Percentiles rank a stretch among this genome's conserved stretches.
These are phyloP conservation scores for Drosophila cognata DNA, from an alignment of 2,888 invertebrate genomes.

Conservation along the genomic window DNA sequence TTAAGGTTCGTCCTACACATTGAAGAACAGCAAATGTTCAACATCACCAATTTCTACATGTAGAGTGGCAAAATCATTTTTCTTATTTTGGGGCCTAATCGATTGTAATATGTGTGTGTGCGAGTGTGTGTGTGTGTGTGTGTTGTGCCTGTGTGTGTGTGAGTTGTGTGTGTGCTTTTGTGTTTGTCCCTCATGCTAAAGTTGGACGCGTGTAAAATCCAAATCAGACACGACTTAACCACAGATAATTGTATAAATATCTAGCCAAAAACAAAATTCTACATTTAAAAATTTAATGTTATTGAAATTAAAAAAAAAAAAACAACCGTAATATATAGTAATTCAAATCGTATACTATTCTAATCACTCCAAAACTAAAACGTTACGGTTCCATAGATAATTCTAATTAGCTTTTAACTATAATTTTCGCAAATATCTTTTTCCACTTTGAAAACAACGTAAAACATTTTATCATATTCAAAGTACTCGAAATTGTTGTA, in stretches of 20 bases:
- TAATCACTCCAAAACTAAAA: not conserved
- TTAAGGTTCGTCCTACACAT: conserved; percentile 85
- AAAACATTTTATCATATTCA: not conserved
- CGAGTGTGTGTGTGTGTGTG: conserved; percentile 24
- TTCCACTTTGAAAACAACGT: not conserved
- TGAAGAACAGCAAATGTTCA: conserved; percentile 83
- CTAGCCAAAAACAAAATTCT: not conserved
- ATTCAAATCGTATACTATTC: not conserved
- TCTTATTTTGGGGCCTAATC: conserved; percentile 13
- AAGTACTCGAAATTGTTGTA: conserved; percentile 1
- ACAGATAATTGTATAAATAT: not conserved
- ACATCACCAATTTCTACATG: conserved; percentile 82
- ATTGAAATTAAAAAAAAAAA: not conserved
- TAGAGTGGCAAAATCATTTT: conserved; percentile 51
- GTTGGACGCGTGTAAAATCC: conserved; percentile 2
- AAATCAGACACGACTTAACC: conserved; percentile 7
- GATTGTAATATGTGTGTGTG: conserved; percentile 19
- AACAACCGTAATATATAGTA: not conserved
- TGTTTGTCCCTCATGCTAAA: conserved; percentile 4
- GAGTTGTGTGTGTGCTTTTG: not conserved
- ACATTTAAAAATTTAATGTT: not conserved
- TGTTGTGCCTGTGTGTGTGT: not conserved
- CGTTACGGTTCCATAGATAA: conserved; percentile 1
- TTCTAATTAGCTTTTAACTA: not conserved
- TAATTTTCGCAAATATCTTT: not conserved